A percentile compares a stretch with the other conserved stretches of the same genome.
Evolutionary conservation across 2,113 vertebrate species (phyloP).

Genomic region (Nanorana parkeri): DNA sequence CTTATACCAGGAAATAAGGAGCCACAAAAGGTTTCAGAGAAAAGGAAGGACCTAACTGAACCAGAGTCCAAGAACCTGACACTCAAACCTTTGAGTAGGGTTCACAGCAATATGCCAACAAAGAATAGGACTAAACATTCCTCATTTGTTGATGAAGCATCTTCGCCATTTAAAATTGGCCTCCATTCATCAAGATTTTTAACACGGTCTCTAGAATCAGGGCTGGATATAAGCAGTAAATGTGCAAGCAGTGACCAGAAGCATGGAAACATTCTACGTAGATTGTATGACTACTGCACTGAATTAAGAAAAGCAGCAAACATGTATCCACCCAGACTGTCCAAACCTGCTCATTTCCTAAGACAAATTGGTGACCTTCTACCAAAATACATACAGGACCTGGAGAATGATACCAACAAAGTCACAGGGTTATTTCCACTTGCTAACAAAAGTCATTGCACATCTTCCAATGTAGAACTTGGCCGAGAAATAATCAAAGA

Average conservation of each 20-base stretch:
- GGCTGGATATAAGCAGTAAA: constrained; percentile 69
- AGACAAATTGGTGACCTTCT: constrained; percentile 72
- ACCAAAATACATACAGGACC: constrained; percentile 66
- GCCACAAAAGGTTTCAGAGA: constrained; percentile 58
- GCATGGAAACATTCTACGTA: constrained; percentile 69
- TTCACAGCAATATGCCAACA: constrained; percentile 62
- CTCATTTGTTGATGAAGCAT: constrained; percentile 65
- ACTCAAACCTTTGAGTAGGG: constrained; percentile 49
- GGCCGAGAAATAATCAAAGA: constrained; percentile 62
- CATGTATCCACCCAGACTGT: constrained; percentile 50
- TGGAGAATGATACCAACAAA: constrained; percentile 73
- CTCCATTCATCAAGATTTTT: constrained; percentile 75
- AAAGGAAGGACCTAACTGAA: constrained; percentile 61
- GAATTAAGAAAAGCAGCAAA: constrained; percentile 61
- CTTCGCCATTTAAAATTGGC: constrained; percentile 60
- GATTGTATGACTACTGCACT: constrained; percentile 61
- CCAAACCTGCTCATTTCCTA: constrained; percentile 62
- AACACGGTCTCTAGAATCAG: constrained; percentile 78
- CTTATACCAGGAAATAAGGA: constrained; percentile 80
- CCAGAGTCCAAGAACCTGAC: constrained; percentile 59
- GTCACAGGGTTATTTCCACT: constrained; percentile 59
- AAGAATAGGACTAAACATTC: constrained; percentile 69
- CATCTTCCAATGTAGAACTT: constrained; percentile 48
- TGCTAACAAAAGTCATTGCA: constrained; percentile 12
- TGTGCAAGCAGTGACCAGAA: constrained; percentile 61